Evolutionary conservation across 2,888 invertebrate genomes (phyloP), one percentile per base, ranked within the genome.

Genomic region (Zeuzera pyrina): DNA sequence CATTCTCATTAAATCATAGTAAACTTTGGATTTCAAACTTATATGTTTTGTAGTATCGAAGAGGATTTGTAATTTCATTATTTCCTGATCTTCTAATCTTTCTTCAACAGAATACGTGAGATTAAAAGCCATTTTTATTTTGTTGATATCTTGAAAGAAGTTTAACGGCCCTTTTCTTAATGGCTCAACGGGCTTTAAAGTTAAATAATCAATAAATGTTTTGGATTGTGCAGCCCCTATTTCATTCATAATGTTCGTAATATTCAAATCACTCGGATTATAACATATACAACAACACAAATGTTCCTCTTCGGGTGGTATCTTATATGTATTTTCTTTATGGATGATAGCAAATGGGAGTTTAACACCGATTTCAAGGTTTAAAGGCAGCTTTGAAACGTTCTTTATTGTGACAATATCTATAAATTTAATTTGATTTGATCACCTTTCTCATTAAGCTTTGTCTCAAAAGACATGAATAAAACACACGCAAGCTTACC

Each of bases 331-430:
- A 15, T 50, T 50, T 29, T 56, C 54, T 45, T 69, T 77, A 34
- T 77, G 67, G 40, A 83, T 58, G 21, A 83, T 58, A 11, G 68
- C 65, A 52, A 88, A 88, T 1, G 88, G 88, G 26, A 71, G 61
- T 38, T 76, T 78, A 1, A 84, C 57, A 33, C 47, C 64, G 14
- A 87, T 56, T 26, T 74, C 77, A 12, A 86, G 61, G 36, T 77
- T 71, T 29, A 88, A 49, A 26, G 79, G 72, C 14, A 88, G 47
- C 38, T 68, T 77, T 0, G 87, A 85, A 23, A 81, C 66, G 56
- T 89, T 89, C 39, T 72, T 85, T 31, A 88, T 73, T 1, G 68
- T 61, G 1, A 88, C 35, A 16, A 85, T 72, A 53, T 88, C 88
- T 86, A 61, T 38, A 71, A 64, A 38, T 27, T 30, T 8, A 12